Evolutionary conservation across 64 coral and sea anemone species (phyloP).

Genomic region (Pocillopora verrucosa): DNA sequence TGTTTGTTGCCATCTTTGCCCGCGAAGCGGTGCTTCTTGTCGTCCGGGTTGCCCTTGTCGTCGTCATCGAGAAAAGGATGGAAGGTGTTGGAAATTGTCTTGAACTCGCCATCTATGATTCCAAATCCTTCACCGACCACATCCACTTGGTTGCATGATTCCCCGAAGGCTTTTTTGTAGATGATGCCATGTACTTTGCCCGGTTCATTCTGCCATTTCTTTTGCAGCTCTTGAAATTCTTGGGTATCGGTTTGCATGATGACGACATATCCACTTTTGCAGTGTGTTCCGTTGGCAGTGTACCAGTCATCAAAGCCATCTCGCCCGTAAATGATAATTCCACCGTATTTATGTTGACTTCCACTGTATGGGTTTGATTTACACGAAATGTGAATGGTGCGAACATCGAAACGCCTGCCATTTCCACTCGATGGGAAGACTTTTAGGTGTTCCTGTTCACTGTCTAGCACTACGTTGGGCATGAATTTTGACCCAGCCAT

Average conservation of each 20-base stretch:
- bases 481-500: no score
- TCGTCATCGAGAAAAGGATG: neutral
- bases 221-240: neutral
- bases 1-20: no score
- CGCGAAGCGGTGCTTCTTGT: no score
- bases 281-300: conserved; percentile 21
- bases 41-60: no score
- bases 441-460: no score
- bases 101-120: conserved; percentile 10
- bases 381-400: no score
- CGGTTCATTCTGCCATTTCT: neutral
- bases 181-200: conserved; percentile 30
- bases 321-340: conserved; percentile 23
- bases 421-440: no score
- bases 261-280: conserved; percentile 39
- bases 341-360: neutral
- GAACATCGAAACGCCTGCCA: no score
- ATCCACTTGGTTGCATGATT: neutral
- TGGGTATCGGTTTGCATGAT: conserved; percentile 16
- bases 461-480: no score
- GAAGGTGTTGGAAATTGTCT: neutral
- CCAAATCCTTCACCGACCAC: conserved; percentile 29
- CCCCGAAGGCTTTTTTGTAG: conserved; percentile 15
- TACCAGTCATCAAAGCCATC: conserved; percentile 7
- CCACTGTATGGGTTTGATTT: neutral